Percentiles rank a stretch among this genome's conserved stretches.
These are phyloP conservation scores for Athene noctua DNA, from an alignment of 2,113 vertebrate species.

Conservation along the genomic window DNA sequence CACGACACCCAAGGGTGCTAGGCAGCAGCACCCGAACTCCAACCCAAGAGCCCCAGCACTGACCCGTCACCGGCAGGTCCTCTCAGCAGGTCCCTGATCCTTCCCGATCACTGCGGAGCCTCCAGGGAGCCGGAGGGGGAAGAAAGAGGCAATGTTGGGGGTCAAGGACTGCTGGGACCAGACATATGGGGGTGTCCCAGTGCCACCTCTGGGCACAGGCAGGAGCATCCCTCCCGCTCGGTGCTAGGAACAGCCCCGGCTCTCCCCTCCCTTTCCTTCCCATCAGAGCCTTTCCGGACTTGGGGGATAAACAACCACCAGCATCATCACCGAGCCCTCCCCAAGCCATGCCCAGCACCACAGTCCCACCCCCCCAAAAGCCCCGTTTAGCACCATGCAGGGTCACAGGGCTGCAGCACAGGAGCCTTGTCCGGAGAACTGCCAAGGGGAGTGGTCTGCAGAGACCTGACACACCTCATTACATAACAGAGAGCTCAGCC, in stretches of 20 bases:
- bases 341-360: fast-evolving
- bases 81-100: neutral
- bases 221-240: neutral
- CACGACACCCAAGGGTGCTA: neutral
- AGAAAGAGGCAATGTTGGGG: neutral
- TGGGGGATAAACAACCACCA: conserved; percentile 10
- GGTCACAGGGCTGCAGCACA: fast-evolving
- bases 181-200: fast-evolving
- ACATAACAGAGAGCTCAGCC: fast-evolving
- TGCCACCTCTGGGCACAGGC: neutral
- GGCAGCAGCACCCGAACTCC: neutral
- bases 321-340: fast-evolving
- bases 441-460: fast-evolving
- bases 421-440: fast-evolving
- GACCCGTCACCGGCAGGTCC: neutral
- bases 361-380: fast-evolving
- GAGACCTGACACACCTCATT: neutral
- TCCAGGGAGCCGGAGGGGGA: neutral
- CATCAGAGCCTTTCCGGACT: neutral
- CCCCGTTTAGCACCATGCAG: fast-evolving
- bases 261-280: conserved; percentile 52
- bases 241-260: neutral
- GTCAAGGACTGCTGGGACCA: neutral
- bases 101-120: neutral
- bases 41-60: neutral